Conservation (phyloP, 2,797 vertebrate species). For the Microctenopoma steveboyesi region DNA sequence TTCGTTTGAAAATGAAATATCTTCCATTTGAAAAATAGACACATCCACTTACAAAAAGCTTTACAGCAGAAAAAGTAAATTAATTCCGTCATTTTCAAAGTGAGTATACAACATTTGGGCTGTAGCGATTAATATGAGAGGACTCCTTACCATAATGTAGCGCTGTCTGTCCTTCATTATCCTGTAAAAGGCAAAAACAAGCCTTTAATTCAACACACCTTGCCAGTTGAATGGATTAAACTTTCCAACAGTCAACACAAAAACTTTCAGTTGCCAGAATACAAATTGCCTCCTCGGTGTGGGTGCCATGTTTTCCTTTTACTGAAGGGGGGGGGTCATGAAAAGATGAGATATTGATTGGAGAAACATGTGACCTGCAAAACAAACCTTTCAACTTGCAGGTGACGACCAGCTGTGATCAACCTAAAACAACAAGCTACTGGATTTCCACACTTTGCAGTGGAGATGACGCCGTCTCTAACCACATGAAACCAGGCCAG, state of each 20-base stretch:
- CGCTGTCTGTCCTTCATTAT: slow-evolving; percentile 96
- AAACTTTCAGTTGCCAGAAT: slow-evolving; percentile 37
- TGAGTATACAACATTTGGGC: slow-evolving; percentile 9
- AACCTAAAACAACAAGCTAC: neutral
- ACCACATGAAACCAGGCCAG: neutral
- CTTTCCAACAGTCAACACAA: slow-evolving; percentile 20
- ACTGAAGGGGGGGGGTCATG: slow-evolving; percentile 49
- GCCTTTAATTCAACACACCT: slow-evolving; percentile 33
- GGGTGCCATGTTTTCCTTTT: slow-evolving; percentile 36
- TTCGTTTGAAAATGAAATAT: slow-evolving; percentile 18
- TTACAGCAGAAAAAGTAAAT: slow-evolving; percentile 13
- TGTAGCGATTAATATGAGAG: slow-evolving; percentile 13
- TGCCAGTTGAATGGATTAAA: slow-evolving; percentile 1
- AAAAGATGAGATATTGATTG: slow-evolving; percentile 77
- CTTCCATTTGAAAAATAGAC: slow-evolving; percentile 21
- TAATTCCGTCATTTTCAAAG: slow-evolving; percentile 4
- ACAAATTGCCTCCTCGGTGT: slow-evolving; percentile 21
- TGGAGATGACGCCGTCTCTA: neutral
- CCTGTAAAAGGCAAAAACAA: slow-evolving; percentile 84
- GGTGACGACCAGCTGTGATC: slow-evolving; percentile 24
- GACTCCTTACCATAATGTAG: slow-evolving; percentile 95
- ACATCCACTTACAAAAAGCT: slow-evolving; percentile 12
- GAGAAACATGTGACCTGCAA: slow-evolving; percentile 42
- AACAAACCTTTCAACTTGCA: slow-evolving; percentile 47
- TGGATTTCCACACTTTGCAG: neutral